These are phyloP conservation scores for Anguilla japonica DNA, from an alignment of 2,113 vertebrate genomes.

Conservation along the genomic window DNA sequence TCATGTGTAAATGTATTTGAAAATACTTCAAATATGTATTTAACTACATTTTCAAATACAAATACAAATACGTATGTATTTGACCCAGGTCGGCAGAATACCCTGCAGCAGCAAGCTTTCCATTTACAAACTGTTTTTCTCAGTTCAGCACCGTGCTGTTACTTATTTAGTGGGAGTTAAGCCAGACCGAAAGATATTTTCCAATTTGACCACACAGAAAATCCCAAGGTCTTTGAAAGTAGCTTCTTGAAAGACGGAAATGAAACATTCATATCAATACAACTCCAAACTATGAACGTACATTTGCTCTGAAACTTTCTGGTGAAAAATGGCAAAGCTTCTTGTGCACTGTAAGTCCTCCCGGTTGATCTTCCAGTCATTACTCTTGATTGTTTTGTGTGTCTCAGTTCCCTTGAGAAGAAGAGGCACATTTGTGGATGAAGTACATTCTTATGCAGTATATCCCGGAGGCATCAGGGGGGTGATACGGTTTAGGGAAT, in stretches of 20 bases:
- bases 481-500: background rate
- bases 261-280: background rate
- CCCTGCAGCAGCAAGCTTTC: background rate
- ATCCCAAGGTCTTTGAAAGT: background rate
- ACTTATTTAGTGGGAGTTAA: background rate
- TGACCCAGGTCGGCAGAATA: too few species aligned
- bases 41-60: too few species aligned
- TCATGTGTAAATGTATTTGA: too few species aligned
- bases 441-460: background rate
- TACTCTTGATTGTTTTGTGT: slow-evolving; percentile 1
- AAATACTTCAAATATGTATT: too few species aligned
- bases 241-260: background rate
- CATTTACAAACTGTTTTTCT: background rate
- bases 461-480: background rate
- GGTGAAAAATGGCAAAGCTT: background rate
- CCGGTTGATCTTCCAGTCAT: background rate
- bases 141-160: background rate
- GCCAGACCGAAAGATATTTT: background rate
- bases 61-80: too few species aligned
- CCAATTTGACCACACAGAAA: background rate
- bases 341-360: background rate
- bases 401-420: background rate
- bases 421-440: background rate
- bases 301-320: background rate
- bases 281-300: background rate